Base-by-base conservation (phyloP, 2,797 vertebrate species). In the Crenichthys baileyi region DNA sequence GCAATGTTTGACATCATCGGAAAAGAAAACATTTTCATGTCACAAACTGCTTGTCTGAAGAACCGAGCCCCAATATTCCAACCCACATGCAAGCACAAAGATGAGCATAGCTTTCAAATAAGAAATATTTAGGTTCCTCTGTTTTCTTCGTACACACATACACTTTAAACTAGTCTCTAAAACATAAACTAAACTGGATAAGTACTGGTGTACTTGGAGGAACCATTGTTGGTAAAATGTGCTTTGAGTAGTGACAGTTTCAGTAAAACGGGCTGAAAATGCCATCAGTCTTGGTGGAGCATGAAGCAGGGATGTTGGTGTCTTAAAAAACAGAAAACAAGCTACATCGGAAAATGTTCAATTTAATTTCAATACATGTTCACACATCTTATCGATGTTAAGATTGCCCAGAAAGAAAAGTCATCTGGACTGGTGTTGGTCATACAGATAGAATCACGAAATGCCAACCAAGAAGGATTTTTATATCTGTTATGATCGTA, bases 11-110 rank as follows among this genome's bases (percentile, higher is more conserved):
- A 78, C 84, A 73, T 89, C 61, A 60, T 73, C 87, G 85, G 85
- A 89, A 91, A 90, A 60, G 75, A 91, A 92, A 90, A 90, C 82
- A 86, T 92, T 93, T 92, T 88, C 68, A 87, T 88, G 90, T 91
- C 85, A 88, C 88, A 84, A 90, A 84, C 70, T 88, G 86, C 87
- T 91, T 83, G 81, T 89, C 72, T 77, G 76, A 86, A 78, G 75
- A 79, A 87, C 80, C 72, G 71, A 72, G 81, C 67, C 77, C 79
- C 80, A 79, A 81, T 77, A 70, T 85, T 36, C 88, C 75, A 85
- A 88, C 75, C 79, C 75, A 76, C 71, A 60, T 82, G 68, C 83
- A 82, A 87, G 73, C 79, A 72, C 58, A 79, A 71, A 44, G 61
- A 80, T 73, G 61, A 74, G 78, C 53, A 56, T 61, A 79, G 75